A percentile compares a stretch with the other conserved stretches of the same genome.
These are phyloP conservation scores for Calliopum simillimum DNA, from an alignment of 2,888 invertebrate species.

Conservation along the genomic window DNA sequence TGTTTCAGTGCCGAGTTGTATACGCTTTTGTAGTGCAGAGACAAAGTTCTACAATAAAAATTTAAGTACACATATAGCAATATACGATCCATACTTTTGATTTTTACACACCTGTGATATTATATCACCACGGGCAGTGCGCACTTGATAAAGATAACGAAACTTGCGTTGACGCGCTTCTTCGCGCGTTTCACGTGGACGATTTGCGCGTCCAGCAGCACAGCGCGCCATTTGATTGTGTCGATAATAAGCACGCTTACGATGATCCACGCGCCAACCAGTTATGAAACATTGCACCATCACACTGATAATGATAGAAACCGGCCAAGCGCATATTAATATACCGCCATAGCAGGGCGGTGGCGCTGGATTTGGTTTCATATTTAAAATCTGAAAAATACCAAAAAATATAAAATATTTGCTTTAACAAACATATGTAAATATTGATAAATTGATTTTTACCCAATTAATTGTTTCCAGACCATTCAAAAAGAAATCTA, in stretches of 20 bases:
- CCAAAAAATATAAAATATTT: slow-evolving; percentile 4
- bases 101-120: slow-evolving; percentile 78
- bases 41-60: slow-evolving; percentile 77
- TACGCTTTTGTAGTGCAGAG: slow-evolving; percentile 81
- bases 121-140: slow-evolving; percentile 90
- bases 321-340: slow-evolving; percentile 65
- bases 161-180: slow-evolving; percentile 87
- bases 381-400: slow-evolving; percentile 57
- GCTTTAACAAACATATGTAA: not conserved
- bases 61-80: slow-evolving; percentile 4
- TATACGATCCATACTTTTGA: slow-evolving; percentile 38
- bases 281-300: slow-evolving; percentile 68
- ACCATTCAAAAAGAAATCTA: slow-evolving; percentile 66
- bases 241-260: slow-evolving; percentile 61
- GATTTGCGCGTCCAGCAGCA: slow-evolving; percentile 54
- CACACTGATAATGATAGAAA: slow-evolving; percentile 64
- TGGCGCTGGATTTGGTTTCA: slow-evolving; percentile 66
- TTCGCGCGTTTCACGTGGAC: slow-evolving; percentile 81
- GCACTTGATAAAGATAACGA: slow-evolving; percentile 88
- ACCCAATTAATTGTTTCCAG: slow-evolving; percentile 66
- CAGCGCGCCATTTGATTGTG: slow-evolving; percentile 55
- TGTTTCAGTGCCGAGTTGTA: slow-evolving; percentile 71
- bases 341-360: slow-evolving; percentile 67
- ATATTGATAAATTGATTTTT: slow-evolving; percentile 33
- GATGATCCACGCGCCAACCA: slow-evolving; percentile 67